Percentiles rank a stretch among this genome's conserved stretches.
phyloP scores from a whole-genome alignment of 2,113 vertebrate genomes.

The Myotis davidii region DNA sequence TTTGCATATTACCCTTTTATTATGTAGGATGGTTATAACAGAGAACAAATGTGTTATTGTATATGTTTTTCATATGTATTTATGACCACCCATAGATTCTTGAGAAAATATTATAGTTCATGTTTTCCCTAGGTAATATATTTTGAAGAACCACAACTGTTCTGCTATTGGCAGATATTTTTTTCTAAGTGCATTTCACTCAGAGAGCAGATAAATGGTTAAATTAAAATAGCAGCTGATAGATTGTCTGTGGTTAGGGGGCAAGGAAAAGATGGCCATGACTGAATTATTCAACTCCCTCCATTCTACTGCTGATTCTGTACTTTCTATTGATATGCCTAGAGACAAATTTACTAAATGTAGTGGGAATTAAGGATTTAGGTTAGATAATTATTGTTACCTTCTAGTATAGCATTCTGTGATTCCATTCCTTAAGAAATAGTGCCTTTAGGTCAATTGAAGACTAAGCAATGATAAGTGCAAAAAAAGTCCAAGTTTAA shows the following conservation, averaged over 20 bases:
- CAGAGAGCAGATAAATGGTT: neutral
- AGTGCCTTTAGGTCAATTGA: neutral
- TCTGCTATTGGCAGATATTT: neutral
- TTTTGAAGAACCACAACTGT: neutral
- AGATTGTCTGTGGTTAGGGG: neutral
- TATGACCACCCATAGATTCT: neutral
- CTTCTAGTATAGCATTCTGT: neutral
- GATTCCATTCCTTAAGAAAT: neutral
- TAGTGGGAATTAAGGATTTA: too few relatives aligned
- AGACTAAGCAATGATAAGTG: neutral
- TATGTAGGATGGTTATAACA: too few relatives aligned
- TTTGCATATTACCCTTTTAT: too few relatives aligned
- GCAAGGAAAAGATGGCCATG: neutral
- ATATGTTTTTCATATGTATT: neutral
- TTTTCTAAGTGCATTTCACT: neutral
- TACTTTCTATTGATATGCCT: neutral
- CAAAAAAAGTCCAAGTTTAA: neutral
- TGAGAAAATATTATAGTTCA: conserved; percentile 5
- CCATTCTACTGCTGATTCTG: neutral
- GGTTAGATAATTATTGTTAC: neutral
- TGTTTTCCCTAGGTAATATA: neutral
- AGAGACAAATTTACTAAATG: neutral
- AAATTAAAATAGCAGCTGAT: neutral
- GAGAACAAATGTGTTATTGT: neutral
- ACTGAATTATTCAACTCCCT: neutral